phyloP scores from a whole-genome alignment of 2,113 vertebrate species.

The Xiphophorus hellerii region DNA sequence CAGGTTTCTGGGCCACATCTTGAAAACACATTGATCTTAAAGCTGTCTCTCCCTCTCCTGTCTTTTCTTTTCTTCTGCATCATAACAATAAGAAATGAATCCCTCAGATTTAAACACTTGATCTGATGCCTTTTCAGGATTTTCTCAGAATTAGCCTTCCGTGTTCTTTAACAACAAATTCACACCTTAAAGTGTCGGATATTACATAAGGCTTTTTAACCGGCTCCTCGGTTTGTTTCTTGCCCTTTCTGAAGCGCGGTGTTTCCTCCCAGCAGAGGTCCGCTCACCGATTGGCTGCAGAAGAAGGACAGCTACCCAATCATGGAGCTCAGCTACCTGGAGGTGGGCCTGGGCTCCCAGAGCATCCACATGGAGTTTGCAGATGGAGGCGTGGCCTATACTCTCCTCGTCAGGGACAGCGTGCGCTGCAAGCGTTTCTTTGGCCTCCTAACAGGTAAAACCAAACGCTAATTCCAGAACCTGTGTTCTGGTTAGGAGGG shows the following conservation, averaged over 20 bases:
- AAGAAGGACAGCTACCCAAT: slow-evolving; percentile 82
- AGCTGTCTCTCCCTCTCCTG: neutral
- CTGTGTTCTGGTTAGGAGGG: neutral
- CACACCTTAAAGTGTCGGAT: neutral
- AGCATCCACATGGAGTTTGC: slow-evolving; percentile 87
- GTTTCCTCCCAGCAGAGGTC: slow-evolving; percentile 75
- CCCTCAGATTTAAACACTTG: too few relatives aligned
- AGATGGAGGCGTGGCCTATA: slow-evolving; percentile 82
- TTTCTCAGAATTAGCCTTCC: neutral
- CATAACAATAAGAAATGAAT: neutral
- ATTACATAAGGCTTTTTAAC: neutral
- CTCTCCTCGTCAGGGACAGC: slow-evolving; percentile 85
- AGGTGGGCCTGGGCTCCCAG: slow-evolving; percentile 88
- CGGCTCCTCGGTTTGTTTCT: neutral
- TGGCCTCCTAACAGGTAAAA: slow-evolving; percentile 84
- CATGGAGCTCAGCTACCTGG: slow-evolving; percentile 84
- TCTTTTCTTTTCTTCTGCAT: slow-evolving; percentile 1
- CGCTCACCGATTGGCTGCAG: slow-evolving; percentile 87
- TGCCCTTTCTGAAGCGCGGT: slow-evolving; percentile 8
- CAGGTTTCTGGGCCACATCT: slow-evolving; percentile 69
- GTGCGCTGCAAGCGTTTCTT: slow-evolving; percentile 85
- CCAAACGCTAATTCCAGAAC: neutral
- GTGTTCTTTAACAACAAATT: neutral
- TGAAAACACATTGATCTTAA: slow-evolving; percentile 65
- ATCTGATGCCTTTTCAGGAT: neutral